Percentiles rank a stretch among this genome's conserved stretches.
Evolutionary conservation across 2,797 vertebrate genomes (phyloP).

Genomic region (Coendou prehensilis): DNA sequence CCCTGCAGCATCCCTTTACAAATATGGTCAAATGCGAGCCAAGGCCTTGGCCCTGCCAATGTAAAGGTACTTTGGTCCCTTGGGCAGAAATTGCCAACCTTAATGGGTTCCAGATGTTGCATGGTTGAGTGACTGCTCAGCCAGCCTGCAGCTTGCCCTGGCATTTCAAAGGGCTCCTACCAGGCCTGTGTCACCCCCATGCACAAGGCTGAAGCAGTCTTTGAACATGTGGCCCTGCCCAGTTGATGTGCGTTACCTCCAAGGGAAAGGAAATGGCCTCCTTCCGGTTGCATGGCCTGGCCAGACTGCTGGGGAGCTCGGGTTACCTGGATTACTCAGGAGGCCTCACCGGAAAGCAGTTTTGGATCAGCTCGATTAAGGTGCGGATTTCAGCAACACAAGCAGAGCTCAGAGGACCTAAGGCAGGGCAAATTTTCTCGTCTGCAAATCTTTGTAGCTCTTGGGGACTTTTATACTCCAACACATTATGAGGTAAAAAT

Average conservation of each 20-base stretch:
- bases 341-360: slow-evolving; percentile 60
- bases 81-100: slow-evolving; percentile 62
- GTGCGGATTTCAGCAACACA: slow-evolving; percentile 61
- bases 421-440: slow-evolving; percentile 1
- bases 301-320: slow-evolving; percentile 12
- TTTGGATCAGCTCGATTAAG: slow-evolving; percentile 63
- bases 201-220: slow-evolving; percentile 12
- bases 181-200: background rate
- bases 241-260: slow-evolving; percentile 36
- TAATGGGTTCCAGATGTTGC: slow-evolving; percentile 74
- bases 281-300: background rate
- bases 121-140: background rate
- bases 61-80: slow-evolving; percentile 51
- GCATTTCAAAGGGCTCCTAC: slow-evolving; percentile 72
- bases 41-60: slow-evolving; percentile 45
- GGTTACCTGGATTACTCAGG: slow-evolving; percentile 73
- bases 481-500: slow-evolving; percentile 74
- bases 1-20: slow-evolving; percentile 58
- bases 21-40: slow-evolving; percentile 62
- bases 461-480: slow-evolving; percentile 70
- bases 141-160: slow-evolving; percentile 57
- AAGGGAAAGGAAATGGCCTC: slow-evolving; percentile 71
- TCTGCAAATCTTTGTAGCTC: slow-evolving; percentile 77
- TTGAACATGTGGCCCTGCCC: slow-evolving; percentile 39
- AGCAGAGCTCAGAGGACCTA: background rate